phyloP scores from a whole-genome alignment of 2,888 invertebrate species.

The Malthinus seriepunctatus region DNA sequence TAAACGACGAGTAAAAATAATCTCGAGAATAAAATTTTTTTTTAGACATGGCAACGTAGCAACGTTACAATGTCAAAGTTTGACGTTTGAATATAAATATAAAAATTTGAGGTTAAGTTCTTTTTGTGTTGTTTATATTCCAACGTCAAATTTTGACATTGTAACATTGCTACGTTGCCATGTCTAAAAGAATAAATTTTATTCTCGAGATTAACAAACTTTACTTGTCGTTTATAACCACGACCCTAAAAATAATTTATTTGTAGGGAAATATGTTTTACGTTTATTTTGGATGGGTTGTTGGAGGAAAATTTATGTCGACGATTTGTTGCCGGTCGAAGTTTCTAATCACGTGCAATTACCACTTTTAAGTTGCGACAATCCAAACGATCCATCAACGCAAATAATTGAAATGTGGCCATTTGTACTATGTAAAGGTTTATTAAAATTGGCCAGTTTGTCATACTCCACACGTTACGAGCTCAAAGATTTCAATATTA shows the following conservation, averaged over 20 bases:
- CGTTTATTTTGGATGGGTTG: conserved; percentile 56
- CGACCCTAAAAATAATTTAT: conserved; percentile 5
- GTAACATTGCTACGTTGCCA: too few relatives aligned
- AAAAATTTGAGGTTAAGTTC: too few relatives aligned
- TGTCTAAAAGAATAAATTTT: too few relatives aligned
- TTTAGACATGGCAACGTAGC: too few relatives aligned
- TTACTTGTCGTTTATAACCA: too few relatives aligned
- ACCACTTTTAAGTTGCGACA: conserved; percentile 42
- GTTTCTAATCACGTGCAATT: conserved; percentile 46
- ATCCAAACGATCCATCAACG: conserved; percentile 30
- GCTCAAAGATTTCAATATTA: conserved; percentile 52
- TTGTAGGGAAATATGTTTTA: conserved; percentile 56
- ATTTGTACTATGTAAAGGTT: conserved; percentile 54
- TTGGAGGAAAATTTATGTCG: conserved; percentile 56
- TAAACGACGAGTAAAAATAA: too few relatives aligned
- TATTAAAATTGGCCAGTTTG: conserved; percentile 53
- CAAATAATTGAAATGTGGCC: conserved; percentile 55
- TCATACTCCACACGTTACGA: conserved; percentile 49
- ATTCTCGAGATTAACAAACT: too few relatives aligned
- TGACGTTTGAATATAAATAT: too few relatives aligned
- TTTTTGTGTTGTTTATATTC: too few relatives aligned
- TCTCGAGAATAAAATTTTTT: too few relatives aligned
- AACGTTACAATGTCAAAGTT: too few relatives aligned
- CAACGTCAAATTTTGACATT: too few relatives aligned
- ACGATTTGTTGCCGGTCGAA: conserved; percentile 56